These are phyloP conservation scores for Electrona antarctica DNA, from an alignment of 2,113 vertebrate species.

Conservation along the genomic window DNA sequence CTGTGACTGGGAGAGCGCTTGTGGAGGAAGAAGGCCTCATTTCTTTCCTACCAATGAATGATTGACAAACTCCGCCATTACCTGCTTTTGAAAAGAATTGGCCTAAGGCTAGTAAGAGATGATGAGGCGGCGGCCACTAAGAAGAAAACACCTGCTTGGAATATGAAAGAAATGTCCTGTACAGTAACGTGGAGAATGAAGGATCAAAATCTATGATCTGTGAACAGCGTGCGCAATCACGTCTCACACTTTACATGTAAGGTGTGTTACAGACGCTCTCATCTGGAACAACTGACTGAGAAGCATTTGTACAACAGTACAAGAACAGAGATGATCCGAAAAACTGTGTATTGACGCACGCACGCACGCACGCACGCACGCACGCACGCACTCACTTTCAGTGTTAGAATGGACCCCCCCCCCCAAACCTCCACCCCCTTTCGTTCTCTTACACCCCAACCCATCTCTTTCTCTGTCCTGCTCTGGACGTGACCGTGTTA, in stretches of 20 bases:
- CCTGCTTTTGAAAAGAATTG: not conserved
- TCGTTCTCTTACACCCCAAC: constrained; percentile 30
- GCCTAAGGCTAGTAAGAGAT: not conserved
- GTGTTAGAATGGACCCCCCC: constrained; percentile 17
- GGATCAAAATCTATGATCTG: not conserved
- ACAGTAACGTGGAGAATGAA: not conserved
- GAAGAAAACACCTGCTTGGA: not conserved
- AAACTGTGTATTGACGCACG: too few relatives aligned
- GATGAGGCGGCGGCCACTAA: not conserved
- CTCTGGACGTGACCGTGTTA: constrained; percentile 69
- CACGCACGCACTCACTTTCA: not conserved
- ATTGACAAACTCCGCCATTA: not conserved
- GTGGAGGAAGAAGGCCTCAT: not conserved
- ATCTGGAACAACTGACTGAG: too few relatives aligned
- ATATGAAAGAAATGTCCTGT: not conserved
- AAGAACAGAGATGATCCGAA: too few relatives aligned
- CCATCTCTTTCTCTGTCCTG: constrained; percentile 45
- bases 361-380: too few relatives aligned
- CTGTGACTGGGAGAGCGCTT: too few relatives aligned
- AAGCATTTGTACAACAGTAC: too few relatives aligned
- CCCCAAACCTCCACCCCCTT: not conserved
- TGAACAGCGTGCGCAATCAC: not conserved
- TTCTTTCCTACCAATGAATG: not conserved
- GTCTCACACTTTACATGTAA: too few relatives aligned
- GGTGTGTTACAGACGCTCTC: too few relatives aligned